phyloP scores from a whole-genome alignment of 2,888 invertebrate genomes.

The Epirrita christyi region DNA sequence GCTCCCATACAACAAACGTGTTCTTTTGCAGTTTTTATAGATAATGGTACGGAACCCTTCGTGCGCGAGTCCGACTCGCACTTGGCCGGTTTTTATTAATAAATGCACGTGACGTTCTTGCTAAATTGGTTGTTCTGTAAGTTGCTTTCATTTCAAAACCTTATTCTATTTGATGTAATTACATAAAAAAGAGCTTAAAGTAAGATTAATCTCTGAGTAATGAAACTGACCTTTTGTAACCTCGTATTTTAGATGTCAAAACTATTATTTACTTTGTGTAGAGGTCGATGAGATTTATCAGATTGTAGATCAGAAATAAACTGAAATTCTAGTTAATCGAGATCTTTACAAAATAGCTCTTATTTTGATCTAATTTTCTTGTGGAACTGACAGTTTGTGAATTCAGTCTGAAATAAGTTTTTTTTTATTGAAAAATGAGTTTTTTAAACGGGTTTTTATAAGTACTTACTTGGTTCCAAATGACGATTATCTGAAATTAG shows the following conservation, averaged over 20 bases:
- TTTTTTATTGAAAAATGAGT: not conserved
- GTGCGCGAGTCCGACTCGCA: no score
- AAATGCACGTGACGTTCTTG: not conserved
- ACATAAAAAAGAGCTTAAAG: not conserved
- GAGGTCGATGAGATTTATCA: conserved; percentile 24
- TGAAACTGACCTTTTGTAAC: conserved; percentile 14
- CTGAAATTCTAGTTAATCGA: conserved; percentile 27
- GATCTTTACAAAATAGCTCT: conserved; percentile 16
- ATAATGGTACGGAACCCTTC: not conserved
- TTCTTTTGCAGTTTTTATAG: no score
- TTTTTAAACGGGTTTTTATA: no score
- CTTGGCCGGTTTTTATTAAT: no score
- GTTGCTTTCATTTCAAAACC: not conserved
- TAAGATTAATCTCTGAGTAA: conserved; percentile 20
- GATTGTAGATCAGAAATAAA: conserved; percentile 31
- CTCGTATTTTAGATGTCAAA: conserved; percentile 12
- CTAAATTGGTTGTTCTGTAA: not conserved
- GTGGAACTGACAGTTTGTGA: conserved; percentile 1
- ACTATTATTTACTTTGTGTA: not conserved
- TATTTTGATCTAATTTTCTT: conserved; percentile 3
- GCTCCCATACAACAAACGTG: no score
- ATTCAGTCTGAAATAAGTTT: not conserved
- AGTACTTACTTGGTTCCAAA: no score
- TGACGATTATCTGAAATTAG: no score
- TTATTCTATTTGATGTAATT: not conserved